Conservation (phyloP, 2,888 invertebrate genomes). For the Oxycera nigricornis region DNA sequence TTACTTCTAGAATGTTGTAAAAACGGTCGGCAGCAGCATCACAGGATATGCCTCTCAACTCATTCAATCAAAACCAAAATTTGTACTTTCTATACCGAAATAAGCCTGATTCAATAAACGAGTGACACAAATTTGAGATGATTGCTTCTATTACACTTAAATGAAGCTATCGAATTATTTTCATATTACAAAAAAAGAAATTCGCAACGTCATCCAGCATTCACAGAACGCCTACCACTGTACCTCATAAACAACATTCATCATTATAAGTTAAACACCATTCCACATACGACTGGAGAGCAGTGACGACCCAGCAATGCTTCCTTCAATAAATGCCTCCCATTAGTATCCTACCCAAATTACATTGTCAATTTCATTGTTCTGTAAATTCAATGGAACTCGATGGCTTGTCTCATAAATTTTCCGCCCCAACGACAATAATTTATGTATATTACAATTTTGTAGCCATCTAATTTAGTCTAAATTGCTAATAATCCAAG, state of each 20-base stretch:
- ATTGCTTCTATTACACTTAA: too few species aligned
- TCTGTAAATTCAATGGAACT: slow-evolving; percentile 24
- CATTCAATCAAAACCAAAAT: too few species aligned
- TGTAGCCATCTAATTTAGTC: slow-evolving; percentile 23
- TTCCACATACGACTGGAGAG: background rate
- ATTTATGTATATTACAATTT: slow-evolving; percentile 33
- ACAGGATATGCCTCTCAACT: too few species aligned
- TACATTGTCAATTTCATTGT: slow-evolving; percentile 31
- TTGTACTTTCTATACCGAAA: too few species aligned
- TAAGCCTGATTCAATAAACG: too few species aligned
- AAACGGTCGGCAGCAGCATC: too few species aligned
- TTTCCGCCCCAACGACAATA: slow-evolving; percentile 3
- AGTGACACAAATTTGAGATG: too few species aligned
- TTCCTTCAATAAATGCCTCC: slow-evolving; percentile 10
- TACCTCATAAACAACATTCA: background rate
- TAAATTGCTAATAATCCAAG: slow-evolving; percentile 31
- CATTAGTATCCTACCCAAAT: slow-evolving; percentile 9
- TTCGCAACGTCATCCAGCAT: too few species aligned
- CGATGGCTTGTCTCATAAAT: slow-evolving; percentile 21
- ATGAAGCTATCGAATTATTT: too few species aligned
- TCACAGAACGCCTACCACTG: too few species aligned
- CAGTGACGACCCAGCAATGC: background rate
- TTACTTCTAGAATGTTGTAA: too few species aligned
- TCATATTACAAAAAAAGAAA: too few species aligned
- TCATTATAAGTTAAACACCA: background rate